Evolutionary conservation across 2,797 vertebrate species (phyloP), one percentile per base, ranked within the genome.

Genomic region (Galagoides demidoff): DNA sequence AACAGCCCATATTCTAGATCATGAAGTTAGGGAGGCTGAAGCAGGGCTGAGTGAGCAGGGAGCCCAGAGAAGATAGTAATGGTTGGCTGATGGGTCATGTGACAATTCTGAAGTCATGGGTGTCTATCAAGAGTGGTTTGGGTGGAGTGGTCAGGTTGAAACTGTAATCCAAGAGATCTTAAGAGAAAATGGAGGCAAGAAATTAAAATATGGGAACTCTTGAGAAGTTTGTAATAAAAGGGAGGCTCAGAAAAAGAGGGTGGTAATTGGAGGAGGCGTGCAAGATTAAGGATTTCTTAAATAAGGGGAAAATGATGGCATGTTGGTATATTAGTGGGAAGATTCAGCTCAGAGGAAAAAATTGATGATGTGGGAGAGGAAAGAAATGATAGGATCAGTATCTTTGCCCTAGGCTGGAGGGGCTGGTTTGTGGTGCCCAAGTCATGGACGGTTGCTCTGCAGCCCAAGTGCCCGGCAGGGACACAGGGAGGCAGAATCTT

Each of bases 381-480:
- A 19, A 59, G 34, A n/a, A 12, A 43, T 29, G 29, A 19, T 29
- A 19, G 29, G 55, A 27, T 20, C 84, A 20, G 16, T 31, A 4
- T 64, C 22, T 14, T 70, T 82, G 27, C 20, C 20, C 17, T 11
- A 11, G 31, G n/a, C 5, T 14, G 10, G 59, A 52, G 34, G 29
- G 16, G 17, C 83, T 16, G n/a, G 45, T 19, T 49, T 61, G 17
- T 29, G 20, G 57, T 8, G 0, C 25, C 23, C 29, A 23, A 1
- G 1, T 25, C 11, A 2, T 1, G 5, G 3, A 14, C 2, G 0
- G 43, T 19, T 23, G 39, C 20, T 9, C 2, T 3, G 16, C 59
- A 45, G 71, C 61, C 52, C 27, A 57, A 17, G 27, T 5, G 7
- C 20, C 49, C 20, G n/a, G 39, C 20, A 11, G 25, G 7, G 37